Percentiles rank a stretch among this genome's conserved stretches.
Conservation (phyloP, 2,113 vertebrate species). For the Eulemur rufifrons region DNA sequence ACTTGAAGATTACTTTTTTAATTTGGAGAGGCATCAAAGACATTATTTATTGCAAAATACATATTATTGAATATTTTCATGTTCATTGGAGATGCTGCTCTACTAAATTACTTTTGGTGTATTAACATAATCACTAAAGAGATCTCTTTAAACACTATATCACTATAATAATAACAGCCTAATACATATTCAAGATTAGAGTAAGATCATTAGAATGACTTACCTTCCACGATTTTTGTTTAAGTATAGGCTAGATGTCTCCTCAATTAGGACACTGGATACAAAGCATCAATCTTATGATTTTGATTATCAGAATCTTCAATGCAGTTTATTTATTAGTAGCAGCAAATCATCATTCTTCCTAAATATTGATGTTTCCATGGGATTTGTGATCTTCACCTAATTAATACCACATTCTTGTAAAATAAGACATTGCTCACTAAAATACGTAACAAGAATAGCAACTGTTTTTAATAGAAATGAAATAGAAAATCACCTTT, state of each 20-base stretch:
- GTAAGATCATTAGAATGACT: background rate
- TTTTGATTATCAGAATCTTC: slow-evolving; percentile 12
- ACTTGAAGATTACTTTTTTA: background rate
- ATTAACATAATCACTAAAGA: background rate
- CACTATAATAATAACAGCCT: background rate
- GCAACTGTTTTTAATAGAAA: slow-evolving; percentile 38
- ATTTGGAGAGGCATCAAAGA: background rate
- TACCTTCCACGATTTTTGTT: background rate
- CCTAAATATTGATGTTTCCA: background rate
- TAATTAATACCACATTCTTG: background rate
- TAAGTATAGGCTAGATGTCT: slow-evolving; percentile 1
- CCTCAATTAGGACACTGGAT: background rate
- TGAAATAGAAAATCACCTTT: slow-evolving; percentile 31
- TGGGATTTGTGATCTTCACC: background rate
- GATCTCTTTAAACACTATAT: background rate
- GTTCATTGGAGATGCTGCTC: background rate
- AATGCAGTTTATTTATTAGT: slow-evolving; percentile 14
- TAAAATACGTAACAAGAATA: background rate
- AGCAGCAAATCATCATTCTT: background rate
- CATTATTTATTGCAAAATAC: background rate
- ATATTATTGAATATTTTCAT: background rate
- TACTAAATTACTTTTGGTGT: background rate
- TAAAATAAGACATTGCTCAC: slow-evolving; percentile 7
- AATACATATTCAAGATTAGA: background rate
- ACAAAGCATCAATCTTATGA: background rate